phyloP scores from a whole-genome alignment of 2,888 invertebrate genomes.

The Ametastegia equiseti region DNA sequence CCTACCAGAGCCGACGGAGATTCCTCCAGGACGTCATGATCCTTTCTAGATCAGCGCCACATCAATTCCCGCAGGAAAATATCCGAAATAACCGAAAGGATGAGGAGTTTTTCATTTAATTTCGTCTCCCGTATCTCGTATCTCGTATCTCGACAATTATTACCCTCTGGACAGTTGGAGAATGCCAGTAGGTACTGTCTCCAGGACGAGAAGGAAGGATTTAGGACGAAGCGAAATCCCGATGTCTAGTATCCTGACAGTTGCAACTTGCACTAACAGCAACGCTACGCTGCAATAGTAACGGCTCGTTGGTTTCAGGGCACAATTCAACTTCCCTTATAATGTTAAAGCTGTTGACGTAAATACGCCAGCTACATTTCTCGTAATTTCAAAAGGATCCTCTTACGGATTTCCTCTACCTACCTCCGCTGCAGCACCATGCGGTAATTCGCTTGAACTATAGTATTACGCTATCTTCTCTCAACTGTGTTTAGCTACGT shows the following conservation, averaged over 20 bases:
- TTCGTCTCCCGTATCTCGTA: too few relatives aligned
- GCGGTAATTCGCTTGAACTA: too few relatives aligned
- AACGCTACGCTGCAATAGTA: too few relatives aligned
- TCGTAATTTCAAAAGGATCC: slow-evolving; percentile 36
- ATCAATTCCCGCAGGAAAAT: too few relatives aligned
- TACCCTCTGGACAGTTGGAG: background rate
- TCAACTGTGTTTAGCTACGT: background rate
- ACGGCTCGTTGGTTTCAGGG: background rate
- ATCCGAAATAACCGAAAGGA: too few relatives aligned
- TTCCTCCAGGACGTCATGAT: too few relatives aligned
- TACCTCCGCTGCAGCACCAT: too few relatives aligned
- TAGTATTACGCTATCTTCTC: too few relatives aligned
- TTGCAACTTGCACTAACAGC: slow-evolving; percentile 2
- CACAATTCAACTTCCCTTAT: slow-evolving; percentile 24
- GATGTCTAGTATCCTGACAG: slow-evolving; percentile 8
- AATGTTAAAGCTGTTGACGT: slow-evolving; percentile 9
- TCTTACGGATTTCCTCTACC: background rate
- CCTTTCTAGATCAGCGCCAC: too few relatives aligned
- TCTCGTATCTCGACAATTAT: background rate
- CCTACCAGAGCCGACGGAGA: too few relatives aligned
- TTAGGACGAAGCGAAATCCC: background rate
- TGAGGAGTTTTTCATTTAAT: too few relatives aligned
- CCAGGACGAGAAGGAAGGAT: background rate
- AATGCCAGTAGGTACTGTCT: background rate
- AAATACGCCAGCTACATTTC: slow-evolving; percentile 40